Evolutionary conservation across 2,888 invertebrate species (phyloP), one percentile per base, ranked within the genome.

Genomic region (Antheraea yamamai): DNA sequence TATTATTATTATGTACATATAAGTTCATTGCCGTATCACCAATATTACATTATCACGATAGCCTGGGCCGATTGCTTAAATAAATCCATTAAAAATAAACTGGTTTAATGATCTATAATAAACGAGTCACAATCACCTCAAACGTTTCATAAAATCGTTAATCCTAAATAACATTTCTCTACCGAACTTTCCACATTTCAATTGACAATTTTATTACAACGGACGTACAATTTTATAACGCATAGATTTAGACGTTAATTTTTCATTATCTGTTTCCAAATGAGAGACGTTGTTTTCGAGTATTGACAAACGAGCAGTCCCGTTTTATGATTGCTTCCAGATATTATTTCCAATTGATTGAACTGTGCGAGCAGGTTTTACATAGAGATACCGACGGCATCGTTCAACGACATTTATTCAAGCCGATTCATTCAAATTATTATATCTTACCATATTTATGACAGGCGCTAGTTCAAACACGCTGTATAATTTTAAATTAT

Each of bases 181-280:
- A 61, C 72, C 58, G 72, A 71, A 61, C 71, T 74, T 70, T 61
- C 61, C 26, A 66, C 52, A 71, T 74, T 39, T 61, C 58, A 26
- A 58, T 39, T 35, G 71, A 75, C 74, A 72, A 51, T 61, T 75
- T 75, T 75, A 75, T 51, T 72, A 75, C 74, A 16, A 47, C 47
- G 26, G 10, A 18, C 26, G 26, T 75, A 75, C 74, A 75, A 72
- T 75, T 75, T 72, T 75, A 75, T 72, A 72, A 30, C 64, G 23
- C 23, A 23, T 72, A 55, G 39, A 74, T 73, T 73, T 64, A 73
- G 26, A 64, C 73, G 61, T 73, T 73, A 73, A 47, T 73, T 47
- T 64, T 47, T 73, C 73, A 73, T 73, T 73, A 73, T 61, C 39
- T 39, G 10, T 64, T 26, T 18, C 61, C 39, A 73, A 73, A 73